Evolutionary conservation across 2,888 invertebrate species (phyloP).

Genomic region (Aleiodes alternator): DNA sequence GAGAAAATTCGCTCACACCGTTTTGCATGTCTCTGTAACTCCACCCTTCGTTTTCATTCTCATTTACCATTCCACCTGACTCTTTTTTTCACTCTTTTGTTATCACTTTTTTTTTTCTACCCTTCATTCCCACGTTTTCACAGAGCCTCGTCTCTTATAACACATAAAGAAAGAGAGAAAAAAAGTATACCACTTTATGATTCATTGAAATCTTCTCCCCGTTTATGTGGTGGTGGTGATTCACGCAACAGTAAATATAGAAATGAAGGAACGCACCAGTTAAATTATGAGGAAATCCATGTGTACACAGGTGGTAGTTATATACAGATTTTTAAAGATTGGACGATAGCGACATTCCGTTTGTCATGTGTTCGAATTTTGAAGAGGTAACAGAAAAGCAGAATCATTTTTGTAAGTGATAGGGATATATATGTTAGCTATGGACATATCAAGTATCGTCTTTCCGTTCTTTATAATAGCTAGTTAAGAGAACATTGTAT

Average conservation of each 20-base stretch:
- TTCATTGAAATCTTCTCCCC: conserved; percentile 34
- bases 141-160: conserved; percentile 6
- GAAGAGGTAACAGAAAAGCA: conserved; percentile 9
- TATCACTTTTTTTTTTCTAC: conserved; percentile 19
- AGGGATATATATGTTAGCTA: neutral
- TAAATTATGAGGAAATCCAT: conserved; percentile 33
- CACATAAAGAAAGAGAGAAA: neutral
- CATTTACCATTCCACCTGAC: conserved; percentile 29
- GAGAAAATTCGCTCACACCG: conserved; percentile 26
- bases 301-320: conserved; percentile 34
- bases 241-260: conserved; percentile 24
- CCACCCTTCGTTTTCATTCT: conserved; percentile 18
- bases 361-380: conserved; percentile 16
- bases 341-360: conserved; percentile 10
- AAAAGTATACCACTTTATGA: conserved; percentile 23
- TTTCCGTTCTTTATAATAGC: conserved; percentile 25
- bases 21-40: conserved; percentile 33
- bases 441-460: neutral
- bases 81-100: conserved; percentile 17
- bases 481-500: conserved; percentile 28
- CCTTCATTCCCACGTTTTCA: conserved; percentile 38
- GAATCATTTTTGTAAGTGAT: conserved; percentile 21
- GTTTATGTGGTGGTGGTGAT: conserved; percentile 28
- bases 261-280: conserved; percentile 10
- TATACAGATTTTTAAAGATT: conserved; percentile 20